Evolutionary conservation across 2,113 vertebrate genomes (phyloP).

Genomic region (Actenoides hombroni): DNA sequence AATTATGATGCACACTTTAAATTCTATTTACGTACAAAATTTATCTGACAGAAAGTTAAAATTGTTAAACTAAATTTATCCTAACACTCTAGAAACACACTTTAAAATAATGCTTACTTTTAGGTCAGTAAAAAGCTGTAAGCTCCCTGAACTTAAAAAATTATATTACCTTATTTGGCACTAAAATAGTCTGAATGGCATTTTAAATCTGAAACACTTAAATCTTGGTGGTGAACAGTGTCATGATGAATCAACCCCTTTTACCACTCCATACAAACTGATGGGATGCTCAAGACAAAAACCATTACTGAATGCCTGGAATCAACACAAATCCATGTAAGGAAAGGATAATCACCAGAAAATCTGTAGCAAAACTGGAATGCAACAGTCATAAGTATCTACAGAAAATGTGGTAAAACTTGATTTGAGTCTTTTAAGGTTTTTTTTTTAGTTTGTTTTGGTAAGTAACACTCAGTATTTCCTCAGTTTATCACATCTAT

Average conservation of each 20-base stretch:
- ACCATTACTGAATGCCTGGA: neutral
- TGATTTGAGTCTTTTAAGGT: neutral
- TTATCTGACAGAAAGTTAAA: neutral
- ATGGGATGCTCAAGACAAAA: neutral
- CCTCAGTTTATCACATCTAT: neutral
- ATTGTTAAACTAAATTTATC: neutral
- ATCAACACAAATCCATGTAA: neutral
- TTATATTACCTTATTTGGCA: neutral
- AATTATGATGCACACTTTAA: rapidly evolving
- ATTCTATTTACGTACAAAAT: neutral
- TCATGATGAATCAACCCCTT: neutral
- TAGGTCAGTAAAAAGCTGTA: neutral
- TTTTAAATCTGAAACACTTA: neutral
- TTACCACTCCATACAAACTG: neutral
- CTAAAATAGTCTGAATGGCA: neutral
- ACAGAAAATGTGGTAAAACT: neutral
- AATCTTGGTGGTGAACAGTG: neutral
- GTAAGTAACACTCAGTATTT: neutral
- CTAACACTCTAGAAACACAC: neutral
- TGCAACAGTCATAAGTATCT: neutral
- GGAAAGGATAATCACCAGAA: neutral
- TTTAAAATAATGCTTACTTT: neutral
- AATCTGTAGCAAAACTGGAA: neutral
- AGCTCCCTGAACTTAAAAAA: neutral
- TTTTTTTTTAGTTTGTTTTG: neutral